Evolutionary conservation across 2,113 vertebrate species (phyloP), one percentile per base, ranked within the genome.

Genomic region (Forbesichthys agassizii): DNA sequence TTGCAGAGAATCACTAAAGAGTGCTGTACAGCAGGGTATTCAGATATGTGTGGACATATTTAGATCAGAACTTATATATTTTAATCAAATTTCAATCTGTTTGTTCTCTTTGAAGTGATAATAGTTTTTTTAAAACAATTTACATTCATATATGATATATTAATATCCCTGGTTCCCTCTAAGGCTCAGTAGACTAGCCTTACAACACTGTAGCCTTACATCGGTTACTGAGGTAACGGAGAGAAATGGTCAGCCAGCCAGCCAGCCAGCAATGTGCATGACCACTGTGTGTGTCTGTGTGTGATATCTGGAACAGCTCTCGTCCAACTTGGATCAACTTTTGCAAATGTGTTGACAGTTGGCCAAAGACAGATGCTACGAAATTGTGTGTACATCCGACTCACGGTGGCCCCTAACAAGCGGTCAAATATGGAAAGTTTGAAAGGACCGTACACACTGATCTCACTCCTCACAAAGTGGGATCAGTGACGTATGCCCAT

Each of bases 61-160:
- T 27, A 27, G 27, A 27, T 27, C 27, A 27, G 27, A 27, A 3
- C 27, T 2, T 27, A 27, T 27, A 27, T 57, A 69, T 77, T 74
- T 71, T 33, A 68, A 81, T 68, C 12, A 48, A 57, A 77, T 65
- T 64, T 71, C 66, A 54, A 64, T 64, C 48, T 48, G 66, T 68
- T 61, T 14, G 48, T 61, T 60, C 49, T 68, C 66, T 58, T 11
- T 57, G 48, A 57, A 60, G 51, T 53, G 63, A 64, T 55, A 77
- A 69, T 77, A 77, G 74, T 54, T 77, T 83, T 79, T 69, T 77
- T 72, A 72, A 33, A 42, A 4, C 33, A 57, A 46, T 64, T 61
- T 27, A 27, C 61, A 73, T 69, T 73, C 66, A 65, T 48, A 42
- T 13, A 53, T 52, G 42, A 27, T 13, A 53, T 56, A 75, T 73